A percentile compares a stretch with the other conserved stretches of the same genome.
These are phyloP conservation scores for Centropristis striata DNA, from an alignment of 2,113 vertebrate genomes.

Conservation along the genomic window DNA sequence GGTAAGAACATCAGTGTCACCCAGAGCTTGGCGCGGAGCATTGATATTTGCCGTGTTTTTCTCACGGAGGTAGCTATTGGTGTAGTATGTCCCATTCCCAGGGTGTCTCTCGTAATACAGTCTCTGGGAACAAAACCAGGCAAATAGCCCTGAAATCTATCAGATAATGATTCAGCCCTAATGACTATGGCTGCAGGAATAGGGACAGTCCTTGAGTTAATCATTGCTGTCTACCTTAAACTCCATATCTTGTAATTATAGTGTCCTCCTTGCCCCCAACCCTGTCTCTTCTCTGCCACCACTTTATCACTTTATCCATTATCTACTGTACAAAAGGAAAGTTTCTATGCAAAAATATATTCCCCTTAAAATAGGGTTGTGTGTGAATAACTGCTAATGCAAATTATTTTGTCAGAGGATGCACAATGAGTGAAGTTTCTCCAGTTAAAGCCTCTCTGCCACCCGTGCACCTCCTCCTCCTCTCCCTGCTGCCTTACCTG, in stretches of 20 bases:
- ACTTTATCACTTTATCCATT: constrained; percentile 1
- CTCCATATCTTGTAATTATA: constrained; percentile 67
- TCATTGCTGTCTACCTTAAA: constrained; percentile 73
- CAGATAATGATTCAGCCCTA: constrained; percentile 86
- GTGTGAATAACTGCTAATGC: neutral
- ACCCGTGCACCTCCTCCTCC: constrained; percentile 14
- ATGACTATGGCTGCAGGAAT: constrained; percentile 75
- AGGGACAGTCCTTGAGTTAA: constrained; percentile 74
- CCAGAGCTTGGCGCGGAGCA: constrained; percentile 35
- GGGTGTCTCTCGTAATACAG: constrained; percentile 82
- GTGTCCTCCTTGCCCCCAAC: constrained; percentile 53
- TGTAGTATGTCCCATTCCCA: constrained; percentile 87
- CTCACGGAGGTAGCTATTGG: constrained; percentile 83
- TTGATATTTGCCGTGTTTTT: constrained; percentile 74
- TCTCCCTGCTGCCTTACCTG: constrained; percentile 62
- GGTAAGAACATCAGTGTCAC: constrained; percentile 20
- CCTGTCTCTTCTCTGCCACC: constrained; percentile 16
- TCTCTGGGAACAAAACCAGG: constrained; percentile 86
- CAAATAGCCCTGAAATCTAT: constrained; percentile 88
- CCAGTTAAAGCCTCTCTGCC: neutral
- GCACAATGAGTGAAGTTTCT: neutral
- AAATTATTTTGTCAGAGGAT: neutral
- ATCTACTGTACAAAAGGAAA: constrained; percentile 11
- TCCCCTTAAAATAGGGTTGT: neutral
- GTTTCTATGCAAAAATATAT: neutral